Evolutionary conservation across 2,888 invertebrate species (phyloP).

Genomic region (Argyresthia albistria): DNA sequence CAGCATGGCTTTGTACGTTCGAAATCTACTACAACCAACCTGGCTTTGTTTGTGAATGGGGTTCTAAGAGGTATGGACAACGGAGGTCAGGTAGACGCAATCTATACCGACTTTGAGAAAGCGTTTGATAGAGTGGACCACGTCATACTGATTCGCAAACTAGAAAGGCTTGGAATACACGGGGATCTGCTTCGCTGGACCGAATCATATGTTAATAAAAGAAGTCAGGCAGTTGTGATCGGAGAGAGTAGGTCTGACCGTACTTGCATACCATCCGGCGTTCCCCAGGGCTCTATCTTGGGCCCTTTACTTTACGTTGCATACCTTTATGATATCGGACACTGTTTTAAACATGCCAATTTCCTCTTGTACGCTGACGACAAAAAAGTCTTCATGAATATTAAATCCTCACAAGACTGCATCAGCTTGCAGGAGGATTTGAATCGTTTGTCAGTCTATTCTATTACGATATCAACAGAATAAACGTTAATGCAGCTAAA

Average conservation of each 20-base stretch:
- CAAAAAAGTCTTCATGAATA: background rate
- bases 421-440: background rate
- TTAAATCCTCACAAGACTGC: background rate
- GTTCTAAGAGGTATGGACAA: background rate
- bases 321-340: background rate
- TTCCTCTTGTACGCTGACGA: background rate
- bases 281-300: background rate
- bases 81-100: background rate
- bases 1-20: background rate
- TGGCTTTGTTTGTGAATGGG: background rate
- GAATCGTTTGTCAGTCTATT: background rate
- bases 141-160: background rate
- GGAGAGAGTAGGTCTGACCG: background rate
- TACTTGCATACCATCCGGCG: background rate
- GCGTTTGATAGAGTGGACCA: slow-evolving; percentile 3
- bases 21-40: background rate
- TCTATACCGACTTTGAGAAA: slow-evolving; percentile 2
- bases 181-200: slow-evolving; percentile 2
- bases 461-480: background rate
- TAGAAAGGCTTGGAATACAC: background rate
- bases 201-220: slow-evolving; percentile 4
- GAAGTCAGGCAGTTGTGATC: background rate
- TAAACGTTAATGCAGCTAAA: background rate
- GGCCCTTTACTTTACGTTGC: background rate
- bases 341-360: background rate